Base-by-base conservation (phyloP, 2,797 vertebrate species). In the Harpagifer antarcticus region DNA sequence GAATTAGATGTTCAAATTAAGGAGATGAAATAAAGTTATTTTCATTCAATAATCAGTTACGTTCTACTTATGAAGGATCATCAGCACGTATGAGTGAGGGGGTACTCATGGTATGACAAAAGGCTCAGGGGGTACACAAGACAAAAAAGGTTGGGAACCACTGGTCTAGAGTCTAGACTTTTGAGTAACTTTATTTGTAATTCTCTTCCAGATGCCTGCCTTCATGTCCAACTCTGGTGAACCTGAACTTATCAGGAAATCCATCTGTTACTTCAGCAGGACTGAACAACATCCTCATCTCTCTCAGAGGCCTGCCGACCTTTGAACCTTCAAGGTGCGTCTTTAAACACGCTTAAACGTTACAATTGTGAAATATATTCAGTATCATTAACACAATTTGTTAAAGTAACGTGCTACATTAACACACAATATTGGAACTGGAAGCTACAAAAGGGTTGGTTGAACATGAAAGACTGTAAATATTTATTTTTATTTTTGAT, bases 181-280 rank as follows among this genome's bases (percentile, higher is more conserved):
- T 1, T 47, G 15, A 17, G 3, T 1, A 37, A 14, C 47, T 48
- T 0, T 54, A 7, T 7, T 27, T 44, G 12, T 3, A 12, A 4
- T 19, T 42, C n/a, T 19, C 37, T 40, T 74, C 0, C 79, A 98
- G 97, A 76, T 95, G 94, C 76, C 92, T 97, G 56, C 88, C 92
- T 0, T 23, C 84, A 2, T 97, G 95, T 87, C 93, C 86, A 0
- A 89, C 94, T 0, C 89, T 98, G 62, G 78, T 88, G 57, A 96
- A 93, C 13, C 82, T 98, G 87, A 93, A 98, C 67, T 86, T 98
- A 20, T 97, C 97, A 0, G 96, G 94, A 67, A 98, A 98, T 79
- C 93, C 95, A 0, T 86, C 89, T 0, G 79, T 98, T 54, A 90
- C 94, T 9, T 45, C 82, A 0, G 75, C 52, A 0, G 94, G 96